phyloP scores from a whole-genome alignment of 2,797 vertebrate genomes.

The Psittacula derbiana region DNA sequence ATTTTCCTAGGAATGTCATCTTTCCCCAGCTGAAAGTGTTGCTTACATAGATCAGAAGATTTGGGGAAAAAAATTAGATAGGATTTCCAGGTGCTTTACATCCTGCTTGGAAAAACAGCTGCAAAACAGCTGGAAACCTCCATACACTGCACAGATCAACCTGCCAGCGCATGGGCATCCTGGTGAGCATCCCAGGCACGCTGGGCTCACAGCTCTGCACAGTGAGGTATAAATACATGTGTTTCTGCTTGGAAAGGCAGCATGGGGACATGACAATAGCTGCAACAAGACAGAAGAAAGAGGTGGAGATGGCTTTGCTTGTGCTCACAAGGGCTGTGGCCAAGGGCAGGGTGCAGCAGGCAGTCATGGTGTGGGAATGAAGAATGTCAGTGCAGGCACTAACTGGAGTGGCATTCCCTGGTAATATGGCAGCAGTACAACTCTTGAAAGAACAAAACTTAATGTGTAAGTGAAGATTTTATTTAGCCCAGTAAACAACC shows the following conservation, averaged over 20 bases:
- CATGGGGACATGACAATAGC: accelerated
- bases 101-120: background rate
- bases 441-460: background rate
- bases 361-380: background rate
- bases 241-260: background rate
- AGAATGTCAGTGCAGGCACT: background rate
- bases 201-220: background rate
- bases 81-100: background rate
- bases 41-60: background rate
- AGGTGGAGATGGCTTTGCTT: background rate
- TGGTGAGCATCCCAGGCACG: accelerated
- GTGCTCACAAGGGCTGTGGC: background rate
- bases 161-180: accelerated
- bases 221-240: accelerated
- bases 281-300: accelerated
- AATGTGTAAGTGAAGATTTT: background rate
- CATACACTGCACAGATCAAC: background rate
- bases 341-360: background rate
- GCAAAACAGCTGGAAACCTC: background rate
- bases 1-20: background rate
- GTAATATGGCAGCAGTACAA: accelerated
- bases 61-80: background rate
- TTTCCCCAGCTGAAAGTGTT: background rate
- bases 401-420: background rate
- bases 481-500: background rate